Evolutionary conservation across 2,797 vertebrate species (phyloP).

Genomic region (Pelobates cultripes): DNA sequence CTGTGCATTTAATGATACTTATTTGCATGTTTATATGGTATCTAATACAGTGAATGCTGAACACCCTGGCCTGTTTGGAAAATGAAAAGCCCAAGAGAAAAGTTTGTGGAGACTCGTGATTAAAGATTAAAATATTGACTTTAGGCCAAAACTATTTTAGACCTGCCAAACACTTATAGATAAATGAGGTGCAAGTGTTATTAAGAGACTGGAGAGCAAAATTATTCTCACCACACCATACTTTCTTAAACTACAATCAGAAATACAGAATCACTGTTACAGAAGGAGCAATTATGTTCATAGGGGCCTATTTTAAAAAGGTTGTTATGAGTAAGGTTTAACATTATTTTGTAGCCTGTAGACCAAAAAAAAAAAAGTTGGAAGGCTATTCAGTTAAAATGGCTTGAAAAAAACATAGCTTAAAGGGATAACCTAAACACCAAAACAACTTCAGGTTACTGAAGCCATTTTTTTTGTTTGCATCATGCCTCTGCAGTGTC

Average conservation of each 20-base stretch:
- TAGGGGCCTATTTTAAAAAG: too few relatives aligned
- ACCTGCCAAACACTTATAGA: conserved; percentile 41
- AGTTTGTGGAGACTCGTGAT: conserved; percentile 41
- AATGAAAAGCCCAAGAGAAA: conserved; percentile 28
- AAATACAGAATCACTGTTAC: background rate
- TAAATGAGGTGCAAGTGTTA: conserved; percentile 48
- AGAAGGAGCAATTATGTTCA: too few relatives aligned
- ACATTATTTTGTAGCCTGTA: too few relatives aligned
- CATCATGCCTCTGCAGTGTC: too few relatives aligned
- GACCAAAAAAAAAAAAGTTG: too few relatives aligned
- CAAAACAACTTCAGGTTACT: too few relatives aligned
- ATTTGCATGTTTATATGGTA: conserved; percentile 51
- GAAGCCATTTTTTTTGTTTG: too few relatives aligned
- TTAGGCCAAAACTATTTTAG: conserved; percentile 34
- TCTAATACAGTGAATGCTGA: conserved; percentile 34
- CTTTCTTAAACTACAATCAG: conserved; percentile 3
- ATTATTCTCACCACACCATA: conserved; percentile 30
- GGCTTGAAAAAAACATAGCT: too few relatives aligned
- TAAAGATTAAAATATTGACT: conserved; percentile 51
- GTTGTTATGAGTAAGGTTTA: too few relatives aligned
- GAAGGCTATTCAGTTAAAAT: too few relatives aligned
- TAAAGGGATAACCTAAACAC: too few relatives aligned
- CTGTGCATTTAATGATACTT: conserved; percentile 47
- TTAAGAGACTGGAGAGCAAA: conserved; percentile 35
- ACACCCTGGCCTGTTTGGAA: conserved; percentile 27